Evolutionary conservation across 2,113 vertebrate genomes (phyloP).

Genomic region (Microcebus tavaratra): DNA sequence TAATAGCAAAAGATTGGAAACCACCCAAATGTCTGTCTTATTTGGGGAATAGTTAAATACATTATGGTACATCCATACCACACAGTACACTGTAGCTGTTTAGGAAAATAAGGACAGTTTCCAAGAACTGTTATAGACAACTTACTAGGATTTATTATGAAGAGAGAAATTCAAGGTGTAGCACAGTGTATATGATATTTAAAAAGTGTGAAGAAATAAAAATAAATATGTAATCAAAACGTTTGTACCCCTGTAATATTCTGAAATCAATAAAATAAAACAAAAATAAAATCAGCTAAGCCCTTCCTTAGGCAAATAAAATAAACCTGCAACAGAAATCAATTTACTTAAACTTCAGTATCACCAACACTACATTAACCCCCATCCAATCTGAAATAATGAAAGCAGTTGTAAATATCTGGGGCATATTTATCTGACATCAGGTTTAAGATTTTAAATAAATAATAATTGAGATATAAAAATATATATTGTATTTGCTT

Average conservation of each 20-base stretch:
- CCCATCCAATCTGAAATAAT: neutral
- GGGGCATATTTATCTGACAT: neutral
- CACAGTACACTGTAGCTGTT: neutral
- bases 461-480: neutral
- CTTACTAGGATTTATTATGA: conserved; percentile 25
- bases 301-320: neutral
- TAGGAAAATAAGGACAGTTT: neutral
- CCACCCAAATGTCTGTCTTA: neutral
- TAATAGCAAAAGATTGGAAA: neutral
- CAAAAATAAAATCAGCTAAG: neutral
- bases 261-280: too few relatives aligned
- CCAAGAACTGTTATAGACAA: neutral
- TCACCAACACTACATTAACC: neutral
- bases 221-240: neutral
- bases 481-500: neutral
- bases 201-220: neutral
- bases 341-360: neutral
- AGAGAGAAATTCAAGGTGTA: neutral
- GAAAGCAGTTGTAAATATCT: neutral
- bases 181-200: neutral
- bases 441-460: neutral
- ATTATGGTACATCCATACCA: neutral
- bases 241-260: too few relatives aligned
- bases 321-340: neutral
- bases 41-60: neutral